Conservation (phyloP, 2,888 invertebrate genomes). For the Odontothrips loti region DNA sequence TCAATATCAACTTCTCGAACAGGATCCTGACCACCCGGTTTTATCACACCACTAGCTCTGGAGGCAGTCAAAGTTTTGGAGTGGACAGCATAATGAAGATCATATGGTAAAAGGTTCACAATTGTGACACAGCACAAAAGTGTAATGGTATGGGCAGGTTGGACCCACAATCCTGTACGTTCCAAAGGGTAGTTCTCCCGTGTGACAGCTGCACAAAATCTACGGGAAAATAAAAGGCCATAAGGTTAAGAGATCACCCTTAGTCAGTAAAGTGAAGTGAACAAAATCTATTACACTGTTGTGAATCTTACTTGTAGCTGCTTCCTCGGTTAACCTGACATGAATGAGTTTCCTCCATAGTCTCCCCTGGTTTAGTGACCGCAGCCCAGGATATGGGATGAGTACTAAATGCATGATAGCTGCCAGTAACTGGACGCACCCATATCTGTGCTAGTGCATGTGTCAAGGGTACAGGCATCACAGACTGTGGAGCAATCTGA, state of each 20-base stretch:
- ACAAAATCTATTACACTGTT: not conserved
- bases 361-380: slow-evolving; percentile 51
- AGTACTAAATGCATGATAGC: slow-evolving; percentile 51
- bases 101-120: slow-evolving; percentile 83
- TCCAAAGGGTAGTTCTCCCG: slow-evolving; percentile 77
- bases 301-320: slow-evolving; percentile 47
- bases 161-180: slow-evolving; percentile 45
- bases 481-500: slow-evolving; percentile 53
- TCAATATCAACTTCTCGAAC: slow-evolving; percentile 57
- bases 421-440: slow-evolving; percentile 60
- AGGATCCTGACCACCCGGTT: slow-evolving; percentile 5
- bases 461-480: slow-evolving; percentile 70
- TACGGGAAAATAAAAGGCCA: slow-evolving; percentile 42
- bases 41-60: not conserved
- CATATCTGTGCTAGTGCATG: slow-evolving; percentile 70
- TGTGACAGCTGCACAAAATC: slow-evolving; percentile 74
- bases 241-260: not conserved
- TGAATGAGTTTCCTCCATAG: slow-evolving; percentile 46
- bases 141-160: slow-evolving; percentile 84
- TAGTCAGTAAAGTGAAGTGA: not conserved
- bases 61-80: not conserved
- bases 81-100: slow-evolving; percentile 55
- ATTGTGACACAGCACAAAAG: slow-evolving; percentile 79
- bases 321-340: slow-evolving; percentile 49
- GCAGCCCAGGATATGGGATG: slow-evolving; percentile 59